phyloP scores from a whole-genome alignment of 2,797 vertebrate genomes.

The Betta splendens region DNA sequence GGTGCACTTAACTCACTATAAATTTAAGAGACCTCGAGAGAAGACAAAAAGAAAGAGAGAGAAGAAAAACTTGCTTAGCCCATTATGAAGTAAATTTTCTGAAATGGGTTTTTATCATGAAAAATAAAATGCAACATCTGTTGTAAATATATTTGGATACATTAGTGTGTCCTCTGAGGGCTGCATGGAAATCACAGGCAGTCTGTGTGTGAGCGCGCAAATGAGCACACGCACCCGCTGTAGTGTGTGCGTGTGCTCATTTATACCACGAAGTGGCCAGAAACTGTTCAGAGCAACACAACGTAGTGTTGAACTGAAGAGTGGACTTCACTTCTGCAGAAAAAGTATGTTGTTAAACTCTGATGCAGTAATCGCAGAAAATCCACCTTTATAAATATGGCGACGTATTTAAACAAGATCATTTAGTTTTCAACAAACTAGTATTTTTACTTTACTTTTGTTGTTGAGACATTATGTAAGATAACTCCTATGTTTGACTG shows the following conservation, averaged over 20 bases:
- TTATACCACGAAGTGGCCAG: slow-evolving; percentile 55
- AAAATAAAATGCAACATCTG: slow-evolving; percentile 89
- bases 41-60: slow-evolving; percentile 43
- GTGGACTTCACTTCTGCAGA: slow-evolving; percentile 52
- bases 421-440: too few relatives aligned
- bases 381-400: background rate
- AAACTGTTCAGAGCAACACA: slow-evolving; percentile 46
- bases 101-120: slow-evolving; percentile 86
- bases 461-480: too few relatives aligned
- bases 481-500: too few relatives aligned
- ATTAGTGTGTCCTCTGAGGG: slow-evolving; percentile 84
- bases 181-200: slow-evolving; percentile 65
- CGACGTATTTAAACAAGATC: too few relatives aligned
- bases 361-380: slow-evolving; percentile 25
- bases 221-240: background rate
- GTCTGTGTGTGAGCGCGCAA: slow-evolving; percentile 30
- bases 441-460: too few relatives aligned
- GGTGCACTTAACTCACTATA: slow-evolving; percentile 83
- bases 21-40: slow-evolving; percentile 51
- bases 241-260: slow-evolving; percentile 28
- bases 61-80: slow-evolving; percentile 66
- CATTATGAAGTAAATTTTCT: slow-evolving; percentile 83
- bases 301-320: slow-evolving; percentile 37
- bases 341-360: slow-evolving; percentile 55
- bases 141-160: slow-evolving; percentile 88